phyloP scores from a whole-genome alignment of 2,113 vertebrate species.

The Psittacula cyanocephala region DNA sequence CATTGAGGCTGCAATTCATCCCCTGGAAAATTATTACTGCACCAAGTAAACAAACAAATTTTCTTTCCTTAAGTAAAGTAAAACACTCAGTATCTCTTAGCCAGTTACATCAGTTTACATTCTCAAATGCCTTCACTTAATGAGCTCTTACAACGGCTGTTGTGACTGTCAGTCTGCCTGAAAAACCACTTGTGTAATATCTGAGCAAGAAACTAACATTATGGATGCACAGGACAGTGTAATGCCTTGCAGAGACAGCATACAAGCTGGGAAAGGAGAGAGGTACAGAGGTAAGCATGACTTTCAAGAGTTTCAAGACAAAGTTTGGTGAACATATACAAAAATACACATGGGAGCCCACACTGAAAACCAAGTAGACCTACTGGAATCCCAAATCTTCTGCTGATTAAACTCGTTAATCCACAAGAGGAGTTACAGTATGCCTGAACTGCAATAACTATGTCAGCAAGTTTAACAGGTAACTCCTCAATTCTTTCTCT shows the following conservation, averaged over 20 bases:
- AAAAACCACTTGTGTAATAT: background rate
- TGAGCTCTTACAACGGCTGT: background rate
- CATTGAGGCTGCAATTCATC: background rate
- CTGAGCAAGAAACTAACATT: background rate
- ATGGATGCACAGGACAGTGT: rapidly evolving
- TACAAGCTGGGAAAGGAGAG: background rate
- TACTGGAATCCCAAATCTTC: background rate
- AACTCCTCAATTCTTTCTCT: background rate
- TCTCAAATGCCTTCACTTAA: background rate
- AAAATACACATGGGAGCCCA: rapidly evolving
- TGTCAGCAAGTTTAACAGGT: background rate
- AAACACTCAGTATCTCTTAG: background rate
- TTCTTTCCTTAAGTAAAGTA: background rate
- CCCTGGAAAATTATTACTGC: background rate
- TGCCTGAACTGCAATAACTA: background rate
- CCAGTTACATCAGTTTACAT: background rate
- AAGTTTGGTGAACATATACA: background rate
- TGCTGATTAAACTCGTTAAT: background rate
- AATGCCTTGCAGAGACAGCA: rapidly evolving
- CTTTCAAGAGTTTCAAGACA: background rate
- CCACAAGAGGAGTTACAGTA: background rate
- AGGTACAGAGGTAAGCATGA: background rate
- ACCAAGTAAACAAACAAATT: rapidly evolving
- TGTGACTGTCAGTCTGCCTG: background rate
- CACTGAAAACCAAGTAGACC: background rate